Evolutionary conservation across 2,113 vertebrate genomes (phyloP), one percentile per base, ranked within the genome.

Genomic region (Oxygymnocypris stewartii): DNA sequence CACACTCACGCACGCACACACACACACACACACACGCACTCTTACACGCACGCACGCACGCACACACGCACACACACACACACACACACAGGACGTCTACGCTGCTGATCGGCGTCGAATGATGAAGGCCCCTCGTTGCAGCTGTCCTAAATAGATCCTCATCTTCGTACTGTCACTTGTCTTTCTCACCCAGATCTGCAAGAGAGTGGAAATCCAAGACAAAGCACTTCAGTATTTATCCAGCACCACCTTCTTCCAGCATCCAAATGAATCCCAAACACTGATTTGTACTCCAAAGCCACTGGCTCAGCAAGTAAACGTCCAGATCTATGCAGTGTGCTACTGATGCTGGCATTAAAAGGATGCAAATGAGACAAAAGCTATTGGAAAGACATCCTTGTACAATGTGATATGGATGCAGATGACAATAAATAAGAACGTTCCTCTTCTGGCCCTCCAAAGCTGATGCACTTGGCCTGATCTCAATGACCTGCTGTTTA

Each of bases 161-260:
- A 99, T 98, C 93, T 99, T 99, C 5, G 98, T 99, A 91, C 98
- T 99, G 95, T 99, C 98, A 0, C 97, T 99, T 1, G 97, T 99
- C 93, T 99, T 99, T 90, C 98, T 96, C 93, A 99, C 98, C 98
- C 98, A 99, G 89, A 99, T 97, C 98, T 99, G 93, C 10, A 89
- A 57, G 0, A 35, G 40, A 87, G 8, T 82, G 1, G 74, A 75
- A 71, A 80, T 23, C 23, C 69, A 84, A 86, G 73, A 31, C 57
- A 75, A 42, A 82, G 11, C n/a, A 23, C 37, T 35, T 79, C 8
- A 40, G 20, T 23, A 47, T 82, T 82, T 37, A 23, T 71, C n/a
- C 80, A 9, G 8, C 6, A 69, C 42, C 23, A 81, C 16, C 18
- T 25, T 42, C 40, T 65, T 65, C 35, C 79, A 42, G 80, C 42